Conservation (phyloP, 2,113 vertebrate genomes). For the Pollimyrus isidori region DNA sequence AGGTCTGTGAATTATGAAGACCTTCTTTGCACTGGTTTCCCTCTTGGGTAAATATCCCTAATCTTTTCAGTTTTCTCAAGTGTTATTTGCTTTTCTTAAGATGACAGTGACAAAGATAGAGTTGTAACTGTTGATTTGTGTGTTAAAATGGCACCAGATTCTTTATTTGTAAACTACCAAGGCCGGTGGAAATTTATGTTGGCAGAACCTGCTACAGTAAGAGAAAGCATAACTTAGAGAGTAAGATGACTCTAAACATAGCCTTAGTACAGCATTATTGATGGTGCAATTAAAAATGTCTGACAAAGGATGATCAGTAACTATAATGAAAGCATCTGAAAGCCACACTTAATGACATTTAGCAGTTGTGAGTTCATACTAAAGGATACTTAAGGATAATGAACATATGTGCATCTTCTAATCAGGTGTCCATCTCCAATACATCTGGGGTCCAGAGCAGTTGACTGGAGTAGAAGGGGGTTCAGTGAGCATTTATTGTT, state of each 20-base stretch:
- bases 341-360: background rate
- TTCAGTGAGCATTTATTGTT: background rate
- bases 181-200: background rate
- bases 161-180: background rate
- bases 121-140: background rate
- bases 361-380: background rate
- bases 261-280: background rate
- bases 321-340: background rate
- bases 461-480: background rate
- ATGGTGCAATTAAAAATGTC: background rate
- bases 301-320: background rate
- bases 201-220: background rate
- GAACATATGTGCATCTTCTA: background rate
- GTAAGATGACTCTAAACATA: background rate
- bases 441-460: background rate
- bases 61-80: background rate
- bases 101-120: background rate
- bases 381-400: background rate
- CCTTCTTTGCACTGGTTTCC: background rate
- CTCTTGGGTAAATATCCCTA: slow-evolving; percentile 16
- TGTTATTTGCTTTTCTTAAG: background rate
- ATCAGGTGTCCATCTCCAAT: background rate
- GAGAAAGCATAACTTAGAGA: background rate
- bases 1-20: background rate
- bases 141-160: background rate